Conservation (phyloP, 1,140 invertebrate genomes). For the Papilio polyxenes region DNA sequence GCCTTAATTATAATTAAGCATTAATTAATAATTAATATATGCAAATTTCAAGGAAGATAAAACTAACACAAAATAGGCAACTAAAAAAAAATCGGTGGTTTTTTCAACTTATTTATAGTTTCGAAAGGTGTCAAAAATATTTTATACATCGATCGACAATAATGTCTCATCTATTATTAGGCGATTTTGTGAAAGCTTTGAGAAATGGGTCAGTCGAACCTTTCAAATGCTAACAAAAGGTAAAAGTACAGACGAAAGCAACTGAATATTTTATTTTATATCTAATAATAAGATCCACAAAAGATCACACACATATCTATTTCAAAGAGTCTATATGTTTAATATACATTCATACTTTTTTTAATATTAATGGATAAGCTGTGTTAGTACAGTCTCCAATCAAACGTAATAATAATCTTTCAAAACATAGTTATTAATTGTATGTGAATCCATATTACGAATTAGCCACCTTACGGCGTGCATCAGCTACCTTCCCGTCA, state of each 20-base stretch:
- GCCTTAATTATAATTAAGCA: too few relatives aligned
- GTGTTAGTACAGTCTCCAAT: not conserved
- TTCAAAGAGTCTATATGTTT: not conserved
- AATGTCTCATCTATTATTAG: not conserved
- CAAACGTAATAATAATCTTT: not conserved
- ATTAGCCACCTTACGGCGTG: too few relatives aligned
- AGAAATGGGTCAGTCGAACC: slow-evolving; percentile 12
- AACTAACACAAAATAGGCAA: too few relatives aligned
- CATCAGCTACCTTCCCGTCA: too few relatives aligned
- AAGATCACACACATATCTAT: not conserved
- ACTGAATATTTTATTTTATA: not conserved
- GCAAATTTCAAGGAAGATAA: too few relatives aligned
- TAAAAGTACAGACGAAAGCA: not conserved
- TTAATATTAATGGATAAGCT: not conserved
- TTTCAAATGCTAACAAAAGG: slow-evolving; percentile 10
- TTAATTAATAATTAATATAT: too few relatives aligned
- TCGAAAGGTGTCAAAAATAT: too few relatives aligned
- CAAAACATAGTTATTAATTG: too few relatives aligned
- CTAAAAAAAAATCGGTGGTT: too few relatives aligned
- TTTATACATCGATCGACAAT: not conserved
- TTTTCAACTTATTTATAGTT: too few relatives aligned
- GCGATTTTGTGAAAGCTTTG: not conserved
- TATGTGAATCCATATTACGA: too few relatives aligned
- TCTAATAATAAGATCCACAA: not conserved
- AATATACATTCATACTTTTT: not conserved